Evolutionary conservation across 2,888 invertebrate species (phyloP), one percentile per base, ranked within the genome.

Genomic region (Apamea crenata): DNA sequence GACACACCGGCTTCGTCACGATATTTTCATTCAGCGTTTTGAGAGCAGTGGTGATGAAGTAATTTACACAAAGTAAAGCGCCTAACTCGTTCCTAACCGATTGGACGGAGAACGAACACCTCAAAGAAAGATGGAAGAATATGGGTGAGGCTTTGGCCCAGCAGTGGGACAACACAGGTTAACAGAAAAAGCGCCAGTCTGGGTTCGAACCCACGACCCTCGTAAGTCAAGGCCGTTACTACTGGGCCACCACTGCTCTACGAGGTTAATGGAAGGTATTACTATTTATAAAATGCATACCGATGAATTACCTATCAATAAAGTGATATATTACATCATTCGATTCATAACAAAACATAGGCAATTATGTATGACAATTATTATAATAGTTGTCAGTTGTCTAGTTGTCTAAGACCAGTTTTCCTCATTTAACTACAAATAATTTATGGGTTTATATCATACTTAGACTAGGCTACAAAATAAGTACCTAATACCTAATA

Each of bases 341-440:
- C 44, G 32, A 84, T 71, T 53, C n/a, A 53, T 36, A 70, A 85
- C 69, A 74, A 82, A 81, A 70, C 61, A 70, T 61, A 63, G 8
- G 25, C 61, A 71, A 79, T 70, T 81, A 73, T 72, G 29, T 70
- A 71, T 36, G 16, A 12, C 76, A 82, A 81, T 82, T 81, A 81
- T 85, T 74, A 47, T 85, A 85, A 82, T 81, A 53, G 80, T 29
- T 16, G 40, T 69, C 40, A 53, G 80, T 29, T 16, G 40, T 69
- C 40, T 59, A 59, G 21, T 68, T 29, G 18, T 44, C 40, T 53
- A 32, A 7, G 68, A 25, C 69, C 50, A 59, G 72, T 85, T 82
- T 81, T 67, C 66, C 82, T 82, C 70, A 71, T 74, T 71, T 85
- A 50, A 73, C 69, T 69, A 40, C 29, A 44, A 59, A 50, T 68